Base-by-base conservation (phyloP, 2,113 vertebrate genomes). In the Nesogale talazaci region DNA sequence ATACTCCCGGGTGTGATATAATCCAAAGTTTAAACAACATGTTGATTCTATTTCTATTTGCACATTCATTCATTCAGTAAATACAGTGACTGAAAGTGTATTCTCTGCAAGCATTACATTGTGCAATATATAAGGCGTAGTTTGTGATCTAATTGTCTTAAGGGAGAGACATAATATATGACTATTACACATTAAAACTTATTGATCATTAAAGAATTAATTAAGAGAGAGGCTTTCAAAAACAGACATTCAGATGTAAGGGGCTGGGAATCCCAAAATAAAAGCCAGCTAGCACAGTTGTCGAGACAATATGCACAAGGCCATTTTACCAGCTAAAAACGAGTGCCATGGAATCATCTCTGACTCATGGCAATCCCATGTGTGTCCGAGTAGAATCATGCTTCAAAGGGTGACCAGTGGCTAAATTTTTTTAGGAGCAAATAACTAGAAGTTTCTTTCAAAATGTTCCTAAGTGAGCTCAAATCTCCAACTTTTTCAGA, bases 1-100 rank as follows among this genome's bases (percentile, higher is more conserved):
- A 77, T 88, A 88, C 5, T 46, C 61, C 65, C 94, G 16, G 42
- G 79, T 78, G 81, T 75, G 82, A 75, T 92, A 84, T 94, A 90
- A 91, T 80, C 29, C 88, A 9, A 90, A 96, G 75, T 96, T 81
- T 97, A 97, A 93, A 95, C n/a, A 89, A 36, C 93, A 65, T 92
- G 17, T 67, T 96, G 83, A 95, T 95, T 95, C 92, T 90, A 36
- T 95, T 83, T 92, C 85, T 97, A 94, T 86, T 96, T 92, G 88
- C 86, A 75, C 20, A 36, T 82, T 95, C 95, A 94, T 96, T 91
- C 42, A 77, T 46, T 96, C 85, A 89, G 40, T 83, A 94, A 95
- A 42, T 91, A 80, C 46, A 83, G 23, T 91, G 67, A 82, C 6
- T 31, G 23, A 72, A 75, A 42, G 82, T 61, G 0, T 96, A 90